Base-by-base conservation (phyloP, 2,797 vertebrate species). In the Neomorphus geoffroyi region DNA sequence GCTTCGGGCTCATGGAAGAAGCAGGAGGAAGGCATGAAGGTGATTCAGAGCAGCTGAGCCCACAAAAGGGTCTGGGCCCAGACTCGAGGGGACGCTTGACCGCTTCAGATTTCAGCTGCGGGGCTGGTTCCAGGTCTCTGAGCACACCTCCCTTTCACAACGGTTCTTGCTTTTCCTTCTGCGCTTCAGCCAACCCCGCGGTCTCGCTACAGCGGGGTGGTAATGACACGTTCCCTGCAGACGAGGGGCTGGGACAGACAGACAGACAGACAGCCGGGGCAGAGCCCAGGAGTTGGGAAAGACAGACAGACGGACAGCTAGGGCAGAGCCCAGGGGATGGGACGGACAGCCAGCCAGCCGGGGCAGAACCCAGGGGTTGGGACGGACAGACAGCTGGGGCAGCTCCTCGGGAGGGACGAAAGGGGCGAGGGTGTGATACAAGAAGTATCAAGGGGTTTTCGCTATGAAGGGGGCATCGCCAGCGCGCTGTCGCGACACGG, bases 111-210 rank as follows among this genome's bases (percentile, higher is more conserved):
- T 4, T 41, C 45, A 15, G 23, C 45, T 21, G n/a, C n/a, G n/a
- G 8, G 26, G 18, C 21, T 4, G 0, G 5, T 7, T 41, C 23
- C 56, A 7, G 14, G 11, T 14, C 0, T 4, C 32, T 0, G 35
- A 48, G 37, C 18, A 5, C 71, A 13, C 19, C 8, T 10, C 41
- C 32, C 39, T 23, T 1, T 3, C 54, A 4, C 6, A 8, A 8
- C 0, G 13, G n/a, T 4, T 61, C 58, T n/a, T 9, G 13, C 48
- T 41, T 32, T 7, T 15, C 53, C 53, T 48, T 1, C 56, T 2
- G 26, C 0, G 2, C 21, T 35, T 21, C 61, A 6, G 39, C 48
- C 4, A 3, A 6, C 11, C 43, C 1, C 32, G 35, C 32, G 21
- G 27, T 35, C 74, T 74, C 51, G 0, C 35, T 1, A 2, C 27